A percentile compares a stretch with the other conserved stretches of the same genome.
Evolutionary conservation across 2,888 invertebrate species (phyloP).

Genomic region (Cantharis rustica): DNA sequence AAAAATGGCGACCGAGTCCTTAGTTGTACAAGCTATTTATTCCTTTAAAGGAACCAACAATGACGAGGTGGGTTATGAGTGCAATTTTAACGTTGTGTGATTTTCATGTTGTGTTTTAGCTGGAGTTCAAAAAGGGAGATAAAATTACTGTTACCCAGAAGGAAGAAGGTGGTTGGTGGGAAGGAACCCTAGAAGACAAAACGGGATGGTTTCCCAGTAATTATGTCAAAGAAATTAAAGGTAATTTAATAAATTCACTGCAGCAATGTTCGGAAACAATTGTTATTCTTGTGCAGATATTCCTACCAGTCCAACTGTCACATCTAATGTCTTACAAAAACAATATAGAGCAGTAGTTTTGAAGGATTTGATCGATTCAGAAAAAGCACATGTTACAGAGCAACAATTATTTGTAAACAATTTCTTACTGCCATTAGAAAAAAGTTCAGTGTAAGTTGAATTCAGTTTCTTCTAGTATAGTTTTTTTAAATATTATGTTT

Average conservation of each 20-base stretch:
- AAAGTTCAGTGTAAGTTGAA: slow-evolving; percentile 79
- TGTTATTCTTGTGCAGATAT: slow-evolving; percentile 1
- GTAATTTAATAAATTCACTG: slow-evolving; percentile 44
- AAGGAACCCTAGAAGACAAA: slow-evolving; percentile 92
- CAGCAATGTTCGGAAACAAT: not conserved
- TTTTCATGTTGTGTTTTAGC: slow-evolving; percentile 54
- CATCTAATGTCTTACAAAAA: slow-evolving; percentile 67
- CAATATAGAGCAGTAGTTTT: slow-evolving; percentile 84
- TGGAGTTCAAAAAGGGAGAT: slow-evolving; percentile 95
- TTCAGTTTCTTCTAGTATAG: not conserved
- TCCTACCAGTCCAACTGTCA: slow-evolving; percentile 63
- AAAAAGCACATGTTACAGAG: slow-evolving; percentile 88
- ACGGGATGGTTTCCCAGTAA: slow-evolving; percentile 99
- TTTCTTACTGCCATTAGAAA: slow-evolving; percentile 86
- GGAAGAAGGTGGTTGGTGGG: slow-evolving; percentile 99
- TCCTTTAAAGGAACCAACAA: slow-evolving; percentile 96
- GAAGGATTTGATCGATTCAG: slow-evolving; percentile 90
- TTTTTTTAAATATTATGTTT: slow-evolving; percentile 38
- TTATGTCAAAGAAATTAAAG: slow-evolving; percentile 90
- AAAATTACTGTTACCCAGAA: slow-evolving; percentile 95
- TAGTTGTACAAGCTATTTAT: slow-evolving; percentile 87
- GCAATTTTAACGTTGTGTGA: not conserved
- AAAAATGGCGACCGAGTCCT: slow-evolving; percentile 63
- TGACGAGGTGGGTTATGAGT: slow-evolving; percentile 74
- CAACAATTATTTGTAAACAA: slow-evolving; percentile 83